Base-by-base conservation (phyloP, 37 sponge, comb jelly and placozoan species). In the Ianthella basta region DNA sequence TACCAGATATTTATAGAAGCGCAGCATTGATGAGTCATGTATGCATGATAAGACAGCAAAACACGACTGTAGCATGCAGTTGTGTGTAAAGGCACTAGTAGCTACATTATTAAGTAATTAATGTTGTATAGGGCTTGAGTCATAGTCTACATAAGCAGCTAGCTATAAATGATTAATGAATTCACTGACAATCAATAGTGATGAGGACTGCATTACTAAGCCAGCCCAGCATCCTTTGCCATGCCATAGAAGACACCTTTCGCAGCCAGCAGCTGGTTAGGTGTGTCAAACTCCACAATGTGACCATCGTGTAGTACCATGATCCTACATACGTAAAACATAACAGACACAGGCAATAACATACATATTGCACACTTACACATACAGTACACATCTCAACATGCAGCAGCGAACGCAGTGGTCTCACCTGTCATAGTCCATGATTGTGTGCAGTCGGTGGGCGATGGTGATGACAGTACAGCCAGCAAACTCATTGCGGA, bases 251-350 rank as follows among this genome's bases (percentile, higher is more conserved):
- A 98, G 60, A 79, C 30, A 41, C 82, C 80, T 19, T 77, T 81
- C 63, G 87, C 86, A 12, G 35, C 75, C 5, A 98, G 83, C 19
- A 98, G 92, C 12, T 88, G 83, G 33, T 79, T 74, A 0, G 97
- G 97, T 36, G 95, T 27, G 70, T 90, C 92, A 86, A 92, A 96
- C 83, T 98, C 96, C 0, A 90, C 89, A 21, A 96, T 79, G 8
- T 85, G 59, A 24, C 98, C 98, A 34, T 89, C 85, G 72, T 88
- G 91, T 54, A 98, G 85, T 60, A 98, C 95, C 85, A 98, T 79
- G 27, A 98, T 86, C 59, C 97, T 94, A 68, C n/a, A 59, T 5
- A 32, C 15, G 10, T 19, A 15, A 19, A 19, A 19, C 18, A 56
- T 18, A 56, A 19, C 15, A 29, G 8, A 64, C 66, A 64, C 66